A percentile compares a stretch with the other conserved stretches of the same genome.
Conservation (phyloP, 2,888 invertebrate species). For the Terebella lapidaria region DNA sequence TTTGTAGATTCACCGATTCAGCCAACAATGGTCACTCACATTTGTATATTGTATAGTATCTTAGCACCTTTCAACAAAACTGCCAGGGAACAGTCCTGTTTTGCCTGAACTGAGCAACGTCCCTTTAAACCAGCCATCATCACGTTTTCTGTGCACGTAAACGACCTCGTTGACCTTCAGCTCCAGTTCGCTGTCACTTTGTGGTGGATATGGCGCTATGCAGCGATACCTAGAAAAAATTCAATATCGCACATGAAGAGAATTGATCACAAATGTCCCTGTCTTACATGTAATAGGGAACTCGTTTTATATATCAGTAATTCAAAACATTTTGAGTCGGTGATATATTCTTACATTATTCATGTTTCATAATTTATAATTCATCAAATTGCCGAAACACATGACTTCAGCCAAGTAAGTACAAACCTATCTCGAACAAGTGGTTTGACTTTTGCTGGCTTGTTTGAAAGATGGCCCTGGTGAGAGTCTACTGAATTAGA, state of each 20-base stretch:
- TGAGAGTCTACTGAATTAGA: not conserved
- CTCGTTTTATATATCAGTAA: too few species aligned
- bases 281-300: too few species aligned
- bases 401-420: too few species aligned
- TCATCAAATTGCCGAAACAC: too few species aligned
- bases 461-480: not conserved
- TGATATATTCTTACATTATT: too few species aligned
- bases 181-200: conserved; percentile 87
- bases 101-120: conserved; percentile 83
- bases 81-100: conserved; percentile 90
- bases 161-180: conserved; percentile 85
- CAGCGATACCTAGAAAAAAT: conserved; percentile 71
- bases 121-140: conserved; percentile 94
- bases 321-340: too few species aligned
- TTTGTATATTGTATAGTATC: too few species aligned
- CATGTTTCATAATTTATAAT: too few species aligned
- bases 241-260: not conserved
- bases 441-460: conserved; percentile 42
- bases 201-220: conserved; percentile 89
- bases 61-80: conserved; percentile 76
- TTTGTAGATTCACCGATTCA: too few species aligned
- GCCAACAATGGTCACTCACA: too few species aligned
- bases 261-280: not conserved
- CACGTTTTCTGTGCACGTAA: conserved; percentile 83
- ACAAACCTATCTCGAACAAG: conserved; percentile 60